These are phyloP conservation scores for Hydropsyche betteni DNA, from an alignment of 2,888 invertebrate genomes.

Conservation along the genomic window DNA sequence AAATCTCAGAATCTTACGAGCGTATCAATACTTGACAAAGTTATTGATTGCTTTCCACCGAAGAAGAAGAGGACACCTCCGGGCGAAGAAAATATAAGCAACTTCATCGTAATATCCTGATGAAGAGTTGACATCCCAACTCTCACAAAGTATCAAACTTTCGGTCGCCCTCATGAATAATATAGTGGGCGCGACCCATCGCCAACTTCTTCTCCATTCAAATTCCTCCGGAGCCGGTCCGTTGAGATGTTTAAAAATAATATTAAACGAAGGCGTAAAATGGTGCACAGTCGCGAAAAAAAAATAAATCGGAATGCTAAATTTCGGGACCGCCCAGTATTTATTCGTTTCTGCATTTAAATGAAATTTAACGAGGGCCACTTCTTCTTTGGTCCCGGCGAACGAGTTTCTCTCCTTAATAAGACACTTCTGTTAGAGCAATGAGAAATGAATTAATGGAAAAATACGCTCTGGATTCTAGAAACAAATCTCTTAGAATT, in stretches of 20 bases:
- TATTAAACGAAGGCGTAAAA: too few relatives aligned
- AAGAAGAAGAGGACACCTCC: not conserved
- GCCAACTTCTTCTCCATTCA: slow-evolving; percentile 11
- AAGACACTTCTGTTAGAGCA: slow-evolving; percentile 11
- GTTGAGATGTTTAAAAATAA: slow-evolving; percentile 19
- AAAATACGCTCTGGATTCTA: not conserved
- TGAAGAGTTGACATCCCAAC: slow-evolving; percentile 8
- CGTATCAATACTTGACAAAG: not conserved
- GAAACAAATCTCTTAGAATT: not conserved
- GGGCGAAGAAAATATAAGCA: slow-evolving; percentile 7
- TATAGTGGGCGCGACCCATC: slow-evolving; percentile 18
- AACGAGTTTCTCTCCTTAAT: slow-evolving; percentile 20
- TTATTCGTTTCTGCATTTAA: slow-evolving; percentile 31
- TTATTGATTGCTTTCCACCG: slow-evolving; percentile 8
- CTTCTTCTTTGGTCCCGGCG: slow-evolving; percentile 4
- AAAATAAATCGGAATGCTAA: slow-evolving; percentile 8
- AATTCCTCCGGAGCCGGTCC: not conserved
- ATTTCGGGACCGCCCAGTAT: slow-evolving; percentile 5
- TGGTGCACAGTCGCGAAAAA: not conserved
- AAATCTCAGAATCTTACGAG: too few relatives aligned
- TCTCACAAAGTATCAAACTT: slow-evolving; percentile 16
- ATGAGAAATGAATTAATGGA: slow-evolving; percentile 22
- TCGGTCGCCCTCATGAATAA: slow-evolving; percentile 29
- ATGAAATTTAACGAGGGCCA: slow-evolving; percentile 26
- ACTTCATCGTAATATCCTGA: slow-evolving; percentile 19